Percentiles rank a stretch among this genome's conserved stretches.
Conservation (phyloP, 2,113 vertebrate species). For the Acinonyx jubatus region DNA sequence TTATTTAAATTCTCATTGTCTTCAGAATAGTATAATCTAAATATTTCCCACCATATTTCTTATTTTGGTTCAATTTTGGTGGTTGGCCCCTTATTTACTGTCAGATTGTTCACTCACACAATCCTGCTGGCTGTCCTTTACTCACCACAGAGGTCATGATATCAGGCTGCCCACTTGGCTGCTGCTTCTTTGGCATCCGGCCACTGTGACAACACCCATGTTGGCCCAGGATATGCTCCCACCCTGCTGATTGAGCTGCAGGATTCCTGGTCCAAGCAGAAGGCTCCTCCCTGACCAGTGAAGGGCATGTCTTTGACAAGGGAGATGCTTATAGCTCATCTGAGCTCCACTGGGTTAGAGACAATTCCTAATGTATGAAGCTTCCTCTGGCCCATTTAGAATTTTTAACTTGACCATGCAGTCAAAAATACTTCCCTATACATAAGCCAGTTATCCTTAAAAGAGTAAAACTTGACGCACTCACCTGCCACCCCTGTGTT, state of each 20-base stretch:
- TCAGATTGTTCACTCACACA: not conserved
- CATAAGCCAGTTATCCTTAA: not conserved
- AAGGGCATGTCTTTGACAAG: not conserved
- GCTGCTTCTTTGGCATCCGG: not conserved
- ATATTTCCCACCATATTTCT: not conserved
- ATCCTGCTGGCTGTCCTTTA: not conserved
- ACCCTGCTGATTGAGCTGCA: not conserved
- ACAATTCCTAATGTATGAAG: not conserved
- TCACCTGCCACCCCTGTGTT: not conserved
- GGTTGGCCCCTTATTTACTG: not conserved
- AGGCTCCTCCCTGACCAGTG: not conserved
- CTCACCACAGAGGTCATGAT: not conserved
- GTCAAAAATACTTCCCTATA: not conserved
- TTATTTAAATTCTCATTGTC: not conserved
- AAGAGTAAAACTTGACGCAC: not conserved
- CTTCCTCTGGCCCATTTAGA: not conserved
- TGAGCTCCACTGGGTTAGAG: not conserved
- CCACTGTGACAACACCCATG: not conserved
- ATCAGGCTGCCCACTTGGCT: not conserved
- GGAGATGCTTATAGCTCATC: not conserved
- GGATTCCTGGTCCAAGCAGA: not conserved
- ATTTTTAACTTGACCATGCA: not conserved
- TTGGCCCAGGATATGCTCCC: not conserved
- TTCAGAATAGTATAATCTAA: not conserved
- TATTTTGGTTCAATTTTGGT: not conserved